These are phyloP conservation scores for Lagria hirta DNA, from an alignment of 2,888 invertebrate genomes.

Conservation along the genomic window DNA sequence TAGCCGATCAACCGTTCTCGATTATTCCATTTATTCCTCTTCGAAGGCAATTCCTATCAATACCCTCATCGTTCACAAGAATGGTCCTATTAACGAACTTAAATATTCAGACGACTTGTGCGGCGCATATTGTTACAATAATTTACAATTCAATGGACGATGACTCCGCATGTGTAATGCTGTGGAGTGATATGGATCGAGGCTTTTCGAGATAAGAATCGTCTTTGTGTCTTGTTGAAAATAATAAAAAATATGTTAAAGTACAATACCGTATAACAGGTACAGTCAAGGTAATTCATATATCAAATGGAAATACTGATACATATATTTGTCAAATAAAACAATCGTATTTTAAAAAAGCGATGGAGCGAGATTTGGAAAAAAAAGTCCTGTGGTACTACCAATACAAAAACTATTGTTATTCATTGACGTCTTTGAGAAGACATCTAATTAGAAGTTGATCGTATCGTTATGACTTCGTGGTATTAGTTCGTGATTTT, in stretches of 20 bases:
- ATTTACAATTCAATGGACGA: conserved; percentile 51
- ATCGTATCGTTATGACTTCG: conserved; percentile 19
- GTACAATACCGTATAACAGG: conserved; percentile 25
- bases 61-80: conserved; percentile 24
- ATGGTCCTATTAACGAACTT: conserved; percentile 43
- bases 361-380: too few species aligned
- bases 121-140: conserved; percentile 44
- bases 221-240: conserved; percentile 17
- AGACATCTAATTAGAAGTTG: conserved; percentile 21
- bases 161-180: conserved; percentile 49
- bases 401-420: too few species aligned
- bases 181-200: conserved; percentile 44
- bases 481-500: conserved; percentile 21
- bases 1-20: too few species aligned
- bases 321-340: too few species aligned
- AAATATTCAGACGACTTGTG: conserved; percentile 46
- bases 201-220: conserved; percentile 27
- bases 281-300: conserved; percentile 22
- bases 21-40: conserved; percentile 2
- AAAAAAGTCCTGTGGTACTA: too few species aligned
- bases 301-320: too few species aligned
- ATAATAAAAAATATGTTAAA: conserved; percentile 19
- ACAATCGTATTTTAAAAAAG: too few species aligned
- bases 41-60: conserved; percentile 1
- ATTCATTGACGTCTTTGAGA: too few species aligned